A percentile compares a stretch with the other conserved stretches of the same genome.
Conservation (phyloP, 2,113 vertebrate genomes). For the Gorsachius goisagi region DNA sequence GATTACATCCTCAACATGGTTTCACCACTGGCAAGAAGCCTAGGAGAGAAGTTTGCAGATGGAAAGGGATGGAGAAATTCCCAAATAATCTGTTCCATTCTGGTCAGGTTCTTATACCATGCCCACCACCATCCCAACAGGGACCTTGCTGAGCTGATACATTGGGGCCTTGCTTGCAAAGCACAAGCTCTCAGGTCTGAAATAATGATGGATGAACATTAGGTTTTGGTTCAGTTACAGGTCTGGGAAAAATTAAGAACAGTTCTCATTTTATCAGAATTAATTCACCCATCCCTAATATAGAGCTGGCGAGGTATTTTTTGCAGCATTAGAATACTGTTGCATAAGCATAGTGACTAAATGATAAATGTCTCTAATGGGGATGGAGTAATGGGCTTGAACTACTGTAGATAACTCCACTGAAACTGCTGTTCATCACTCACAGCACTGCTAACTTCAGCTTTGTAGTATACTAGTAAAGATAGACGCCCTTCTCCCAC, state of each 20-base stretch:
- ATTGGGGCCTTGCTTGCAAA: background rate
- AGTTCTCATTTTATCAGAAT: slow-evolving; percentile 29
- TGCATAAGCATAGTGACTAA: slow-evolving; percentile 58
- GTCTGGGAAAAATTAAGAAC: slow-evolving; percentile 38
- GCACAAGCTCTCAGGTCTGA: slow-evolving; percentile 12
- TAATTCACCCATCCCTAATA: slow-evolving; percentile 44
- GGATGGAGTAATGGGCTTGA: slow-evolving; percentile 25
- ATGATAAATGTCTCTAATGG: slow-evolving; percentile 56
- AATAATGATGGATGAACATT: slow-evolving; percentile 57
- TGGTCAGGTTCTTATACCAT: background rate
- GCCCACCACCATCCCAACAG: background rate
- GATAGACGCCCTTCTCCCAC: background rate
- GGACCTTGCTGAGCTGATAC: slow-evolving; percentile 1
- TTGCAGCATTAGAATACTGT: slow-evolving; percentile 28
- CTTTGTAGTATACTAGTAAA: background rate
- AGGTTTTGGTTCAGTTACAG: slow-evolving; percentile 57
- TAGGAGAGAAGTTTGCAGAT: slow-evolving; percentile 45
- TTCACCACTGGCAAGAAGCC: slow-evolving; percentile 44
- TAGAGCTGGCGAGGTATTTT: slow-evolving; percentile 11
- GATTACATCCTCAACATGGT: slow-evolving; percentile 6
- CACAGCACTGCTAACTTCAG: background rate
- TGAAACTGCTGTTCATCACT: background rate
- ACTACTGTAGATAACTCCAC: background rate
- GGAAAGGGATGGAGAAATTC: slow-evolving; percentile 58
- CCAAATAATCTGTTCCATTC: slow-evolving; percentile 60